These are phyloP conservation scores for Atherinosoma microstoma DNA, from an alignment of 2,797 vertebrate species.

Conservation along the genomic window DNA sequence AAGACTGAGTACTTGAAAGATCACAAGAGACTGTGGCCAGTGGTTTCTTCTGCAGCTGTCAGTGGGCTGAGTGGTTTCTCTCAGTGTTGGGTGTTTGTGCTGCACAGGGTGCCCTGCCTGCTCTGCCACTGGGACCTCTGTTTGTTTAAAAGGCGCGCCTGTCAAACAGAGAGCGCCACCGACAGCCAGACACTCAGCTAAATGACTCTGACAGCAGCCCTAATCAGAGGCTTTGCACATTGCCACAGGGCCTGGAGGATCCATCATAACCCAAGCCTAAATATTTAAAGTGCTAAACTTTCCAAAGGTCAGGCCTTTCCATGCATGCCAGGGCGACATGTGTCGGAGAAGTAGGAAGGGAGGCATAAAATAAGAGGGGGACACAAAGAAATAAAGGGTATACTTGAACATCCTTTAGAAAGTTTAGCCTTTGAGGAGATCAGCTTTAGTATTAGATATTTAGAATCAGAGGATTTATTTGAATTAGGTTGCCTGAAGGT, in stretches of 20 bases:
- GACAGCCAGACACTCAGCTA: slow-evolving; percentile 81
- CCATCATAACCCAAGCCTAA: slow-evolving; percentile 88
- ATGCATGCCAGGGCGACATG: slow-evolving; percentile 79
- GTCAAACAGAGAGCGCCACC: slow-evolving; percentile 85
- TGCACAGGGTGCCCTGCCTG: slow-evolving; percentile 73
- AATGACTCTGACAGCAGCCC: slow-evolving; percentile 83
- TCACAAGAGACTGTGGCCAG: slow-evolving; percentile 66
- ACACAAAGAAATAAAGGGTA: slow-evolving; percentile 37
- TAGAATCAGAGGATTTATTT: slow-evolving; percentile 7
- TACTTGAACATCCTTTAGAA: slow-evolving; percentile 50
- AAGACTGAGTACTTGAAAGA: slow-evolving; percentile 61
- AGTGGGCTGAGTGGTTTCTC: slow-evolving; percentile 80
- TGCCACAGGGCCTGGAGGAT: slow-evolving; percentile 84
- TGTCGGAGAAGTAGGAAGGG: slow-evolving; percentile 72
- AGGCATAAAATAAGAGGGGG: slow-evolving; percentile 50
- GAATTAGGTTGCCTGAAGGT: slow-evolving; percentile 14
- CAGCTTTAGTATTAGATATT: slow-evolving; percentile 33
- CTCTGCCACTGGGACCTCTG: slow-evolving; percentile 82
- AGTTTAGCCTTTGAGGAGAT: slow-evolving; percentile 42
- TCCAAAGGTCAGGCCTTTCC: slow-evolving; percentile 87
- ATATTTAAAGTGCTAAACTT: slow-evolving; percentile 91
- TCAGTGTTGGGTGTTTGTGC: slow-evolving; percentile 79
- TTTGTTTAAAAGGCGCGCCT: slow-evolving; percentile 87
- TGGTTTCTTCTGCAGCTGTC: slow-evolving; percentile 79
- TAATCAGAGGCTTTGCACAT: slow-evolving; percentile 86